Percentiles rank a stretch among this genome's conserved stretches.
Evolutionary conservation across 2,797 vertebrate genomes (phyloP).

Genomic region (Smutsia gigantea): DNA sequence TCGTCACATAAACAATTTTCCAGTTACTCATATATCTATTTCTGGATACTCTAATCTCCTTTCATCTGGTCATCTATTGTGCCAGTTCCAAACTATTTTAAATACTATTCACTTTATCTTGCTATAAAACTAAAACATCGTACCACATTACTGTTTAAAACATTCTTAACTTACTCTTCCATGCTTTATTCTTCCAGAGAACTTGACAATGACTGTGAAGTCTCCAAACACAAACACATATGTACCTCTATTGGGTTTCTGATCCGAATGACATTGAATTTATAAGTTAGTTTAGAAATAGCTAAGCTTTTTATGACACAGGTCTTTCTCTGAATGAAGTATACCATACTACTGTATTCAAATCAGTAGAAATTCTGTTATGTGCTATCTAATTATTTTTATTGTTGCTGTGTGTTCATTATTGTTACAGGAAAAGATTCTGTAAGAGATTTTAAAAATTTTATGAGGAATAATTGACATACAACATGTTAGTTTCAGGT

Average conservation of each 20-base stretch:
- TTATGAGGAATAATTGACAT: background rate
- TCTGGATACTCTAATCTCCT: background rate
- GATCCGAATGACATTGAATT: background rate
- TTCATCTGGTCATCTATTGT: slow-evolving; percentile 1
- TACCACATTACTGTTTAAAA: slow-evolving; percentile 18
- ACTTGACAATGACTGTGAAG: slow-evolving; percentile 44
- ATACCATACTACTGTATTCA: background rate
- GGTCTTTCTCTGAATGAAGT: background rate
- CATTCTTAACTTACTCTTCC: background rate
- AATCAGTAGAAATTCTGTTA: background rate
- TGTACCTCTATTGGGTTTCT: background rate
- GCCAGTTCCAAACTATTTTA: slow-evolving; percentile 36
- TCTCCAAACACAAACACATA: slow-evolving; percentile 31
- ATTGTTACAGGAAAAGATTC: background rate
- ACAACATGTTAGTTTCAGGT: background rate
- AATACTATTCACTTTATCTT: background rate
- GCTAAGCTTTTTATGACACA: background rate
- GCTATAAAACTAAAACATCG: background rate
- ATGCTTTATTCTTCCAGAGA: slow-evolving; percentile 15
- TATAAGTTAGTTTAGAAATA: slow-evolving; percentile 36
- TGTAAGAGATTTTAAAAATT: background rate
- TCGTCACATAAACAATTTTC: background rate
- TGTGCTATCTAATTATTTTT: background rate
- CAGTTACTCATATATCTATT: background rate
- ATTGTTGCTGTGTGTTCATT: background rate